Percentiles rank a stretch among this genome's conserved stretches.
These are phyloP conservation scores for Sweltsa coloradensis DNA, from an alignment of 1,140 invertebrate species.

Conservation along the genomic window DNA sequence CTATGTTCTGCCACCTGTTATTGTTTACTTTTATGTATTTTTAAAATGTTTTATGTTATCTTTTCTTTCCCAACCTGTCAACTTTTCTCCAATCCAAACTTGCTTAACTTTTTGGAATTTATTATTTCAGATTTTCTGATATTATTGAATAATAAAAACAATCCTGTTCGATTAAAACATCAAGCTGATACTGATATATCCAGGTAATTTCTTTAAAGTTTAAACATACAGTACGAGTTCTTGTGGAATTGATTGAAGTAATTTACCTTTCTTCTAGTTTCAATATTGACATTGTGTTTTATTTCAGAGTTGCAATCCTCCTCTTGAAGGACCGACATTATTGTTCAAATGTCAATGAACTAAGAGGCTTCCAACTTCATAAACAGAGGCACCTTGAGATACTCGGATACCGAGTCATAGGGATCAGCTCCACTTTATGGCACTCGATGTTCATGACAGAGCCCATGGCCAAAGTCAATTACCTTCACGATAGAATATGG, in stretches of 20 bases:
- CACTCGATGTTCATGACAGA: slow-evolving; percentile 25
- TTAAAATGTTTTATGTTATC: too few species aligned
- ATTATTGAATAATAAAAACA: background rate
- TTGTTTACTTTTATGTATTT: too few species aligned
- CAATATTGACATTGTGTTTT: too few species aligned
- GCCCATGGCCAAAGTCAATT: slow-evolving; percentile 14
- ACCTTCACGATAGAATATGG: slow-evolving; percentile 14
- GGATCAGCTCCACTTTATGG: slow-evolving; percentile 23
- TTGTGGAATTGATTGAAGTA: too few species aligned
- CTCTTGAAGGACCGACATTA: slow-evolving; percentile 10
- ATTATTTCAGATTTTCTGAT: slow-evolving; percentile 9
- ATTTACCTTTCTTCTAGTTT: too few species aligned
- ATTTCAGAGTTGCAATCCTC: slow-evolving; percentile 17
- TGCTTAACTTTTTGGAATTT: too few species aligned
- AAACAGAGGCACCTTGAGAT: slow-evolving; percentile 25
- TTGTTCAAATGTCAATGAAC: slow-evolving; percentile 12
- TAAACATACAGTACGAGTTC: too few species aligned
- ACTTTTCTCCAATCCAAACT: too few species aligned
- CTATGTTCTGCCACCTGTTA: too few species aligned
- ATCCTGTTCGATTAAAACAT: background rate
- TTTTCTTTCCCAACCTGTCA: too few species aligned
- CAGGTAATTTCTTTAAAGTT: slow-evolving; percentile 2
- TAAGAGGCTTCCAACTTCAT: slow-evolving; percentile 20
- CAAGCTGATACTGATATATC: background rate
- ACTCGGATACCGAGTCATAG: slow-evolving; percentile 24